Base-by-base conservation (phyloP, 2,113 vertebrate species). In the Asarcornis scutulata region DNA sequence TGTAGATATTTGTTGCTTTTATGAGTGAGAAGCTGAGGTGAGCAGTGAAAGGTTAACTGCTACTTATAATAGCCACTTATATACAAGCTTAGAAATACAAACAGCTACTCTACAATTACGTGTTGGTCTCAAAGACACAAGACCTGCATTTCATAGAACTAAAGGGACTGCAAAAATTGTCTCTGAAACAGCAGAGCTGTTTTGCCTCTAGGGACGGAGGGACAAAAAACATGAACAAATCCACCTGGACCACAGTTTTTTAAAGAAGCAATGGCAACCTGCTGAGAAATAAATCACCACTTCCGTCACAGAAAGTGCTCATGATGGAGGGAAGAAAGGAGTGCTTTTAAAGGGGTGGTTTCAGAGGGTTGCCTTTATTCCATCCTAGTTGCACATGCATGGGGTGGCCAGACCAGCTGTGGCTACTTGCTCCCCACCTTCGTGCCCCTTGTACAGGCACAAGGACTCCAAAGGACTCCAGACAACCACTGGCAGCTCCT, bases 121-220 rank as follows among this genome's bases (percentile, higher is more conserved):
- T 60, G 55, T 52, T 34, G 58, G 18, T 29, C 20, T 67, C 17
- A 34, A 56, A 73, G 34, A 68, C 11, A 42, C 11, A 83, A 60
- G 52, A 48, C 13, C 8, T 40, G 23, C 77, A 40, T 89, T 86
- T 84, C 55, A 34, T 78, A 74, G 64, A 89, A 84, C 17, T 77
- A 77, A 88, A 72, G 8, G 34, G 60, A 69, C 29, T 81, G 40
- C 34, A 46, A 44, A 78, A 67, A 40, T 38, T 48, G 22, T 22
- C 59, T 73, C 44, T 46, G 21, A 74, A 79, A 48, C 26, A 79
- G 31, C 34, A 25, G 5, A 48, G 23, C 10, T 50, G 55, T 26
- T 34, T 64, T 83, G 14, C 0, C 0, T 42, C 53, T 66, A 20
- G 5, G 29, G 9, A 29, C 1, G 73, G 7, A 3, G 8, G 3